These are phyloP conservation scores for Isotomurus palustris DNA, from an alignment of 2,888 invertebrate species.

Conservation along the genomic window DNA sequence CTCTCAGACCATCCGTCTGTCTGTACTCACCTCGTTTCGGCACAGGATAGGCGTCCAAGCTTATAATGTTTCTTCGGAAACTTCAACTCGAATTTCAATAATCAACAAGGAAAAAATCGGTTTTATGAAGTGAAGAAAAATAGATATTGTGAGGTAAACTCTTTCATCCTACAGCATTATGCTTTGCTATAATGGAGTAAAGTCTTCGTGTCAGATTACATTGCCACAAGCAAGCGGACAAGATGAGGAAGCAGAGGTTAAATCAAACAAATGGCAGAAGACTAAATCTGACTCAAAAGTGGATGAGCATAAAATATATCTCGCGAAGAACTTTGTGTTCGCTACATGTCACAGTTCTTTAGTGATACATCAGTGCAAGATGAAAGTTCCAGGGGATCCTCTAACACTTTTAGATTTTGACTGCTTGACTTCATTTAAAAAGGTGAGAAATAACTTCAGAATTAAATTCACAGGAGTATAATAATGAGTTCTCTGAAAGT, in stretches of 20 bases:
- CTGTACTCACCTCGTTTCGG: too few species aligned
- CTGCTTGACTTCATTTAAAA: not conserved
- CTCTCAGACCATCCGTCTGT: too few species aligned
- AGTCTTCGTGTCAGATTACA: not conserved
- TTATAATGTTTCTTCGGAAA: too few species aligned
- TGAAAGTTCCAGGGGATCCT: constrained; percentile 7
- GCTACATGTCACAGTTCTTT: constrained; percentile 19
- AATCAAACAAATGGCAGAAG: constrained; percentile 25
- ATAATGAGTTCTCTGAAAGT: not conserved
- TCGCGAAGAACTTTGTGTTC: constrained; percentile 13
- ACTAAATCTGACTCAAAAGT: constrained; percentile 4
- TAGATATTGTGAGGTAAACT: too few species aligned
- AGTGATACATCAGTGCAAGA: constrained; percentile 15
- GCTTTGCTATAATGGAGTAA: not conserved
- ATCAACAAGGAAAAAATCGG: too few species aligned
- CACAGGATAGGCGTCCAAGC: too few species aligned
- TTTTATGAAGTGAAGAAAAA: too few species aligned
- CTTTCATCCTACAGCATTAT: too few species aligned
- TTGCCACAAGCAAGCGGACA: not conserved
- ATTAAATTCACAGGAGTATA: not conserved
- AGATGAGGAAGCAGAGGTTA: too few species aligned
- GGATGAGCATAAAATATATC: constrained; percentile 18
- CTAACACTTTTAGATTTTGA: not conserved
- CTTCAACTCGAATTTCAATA: too few species aligned
- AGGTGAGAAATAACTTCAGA: not conserved